Evolutionary conservation across 2,888 invertebrate genomes (phyloP).

Genomic region (Spisula solida): DNA sequence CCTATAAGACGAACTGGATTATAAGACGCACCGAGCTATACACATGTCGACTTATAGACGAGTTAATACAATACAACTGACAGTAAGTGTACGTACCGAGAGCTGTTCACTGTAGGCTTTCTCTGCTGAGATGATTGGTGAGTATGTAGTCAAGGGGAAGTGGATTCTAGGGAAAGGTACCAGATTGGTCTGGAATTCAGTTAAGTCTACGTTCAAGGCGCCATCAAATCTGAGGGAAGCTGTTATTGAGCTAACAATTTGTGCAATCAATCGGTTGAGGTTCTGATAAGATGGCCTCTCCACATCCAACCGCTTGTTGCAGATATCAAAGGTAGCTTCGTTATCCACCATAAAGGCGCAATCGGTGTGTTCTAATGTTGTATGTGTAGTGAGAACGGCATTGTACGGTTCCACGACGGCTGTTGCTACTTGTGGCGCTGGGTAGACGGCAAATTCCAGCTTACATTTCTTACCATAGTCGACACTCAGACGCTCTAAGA

Average conservation of each 20-base stretch:
- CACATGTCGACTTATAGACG: too few species aligned
- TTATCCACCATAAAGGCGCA: slow-evolving; percentile 98
- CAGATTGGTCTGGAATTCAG: slow-evolving; percentile 88
- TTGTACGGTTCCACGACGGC: slow-evolving; percentile 98
- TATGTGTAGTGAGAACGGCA: slow-evolving; percentile 97
- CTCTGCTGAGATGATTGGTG: slow-evolving; percentile 96
- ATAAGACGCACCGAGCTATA: too few species aligned
- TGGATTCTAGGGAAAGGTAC: slow-evolving; percentile 90
- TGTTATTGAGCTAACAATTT: slow-evolving; percentile 90
- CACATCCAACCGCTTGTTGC: slow-evolving; percentile 93
- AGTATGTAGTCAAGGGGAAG: slow-evolving; percentile 94
- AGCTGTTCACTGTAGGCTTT: slow-evolving; percentile 96
- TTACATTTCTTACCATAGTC: slow-evolving; percentile 91
- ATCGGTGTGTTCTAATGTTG: slow-evolving; percentile 96
- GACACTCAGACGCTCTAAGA: slow-evolving; percentile 85
- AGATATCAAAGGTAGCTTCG: slow-evolving; percentile 96
- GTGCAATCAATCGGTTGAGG: slow-evolving; percentile 96
- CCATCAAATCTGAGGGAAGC: slow-evolving; percentile 90
- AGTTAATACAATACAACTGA: too few species aligned
- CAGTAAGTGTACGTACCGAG: slow-evolving; percentile 43
- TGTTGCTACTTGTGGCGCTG: slow-evolving; percentile 90
- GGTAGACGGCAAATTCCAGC: slow-evolving; percentile 93
- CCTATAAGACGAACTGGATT: too few species aligned
- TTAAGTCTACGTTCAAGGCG: slow-evolving; percentile 91
- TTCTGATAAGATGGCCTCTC: slow-evolving; percentile 95